phyloP scores from a whole-genome alignment of 2,113 vertebrate species.

The Zosterops pallidus region DNA sequence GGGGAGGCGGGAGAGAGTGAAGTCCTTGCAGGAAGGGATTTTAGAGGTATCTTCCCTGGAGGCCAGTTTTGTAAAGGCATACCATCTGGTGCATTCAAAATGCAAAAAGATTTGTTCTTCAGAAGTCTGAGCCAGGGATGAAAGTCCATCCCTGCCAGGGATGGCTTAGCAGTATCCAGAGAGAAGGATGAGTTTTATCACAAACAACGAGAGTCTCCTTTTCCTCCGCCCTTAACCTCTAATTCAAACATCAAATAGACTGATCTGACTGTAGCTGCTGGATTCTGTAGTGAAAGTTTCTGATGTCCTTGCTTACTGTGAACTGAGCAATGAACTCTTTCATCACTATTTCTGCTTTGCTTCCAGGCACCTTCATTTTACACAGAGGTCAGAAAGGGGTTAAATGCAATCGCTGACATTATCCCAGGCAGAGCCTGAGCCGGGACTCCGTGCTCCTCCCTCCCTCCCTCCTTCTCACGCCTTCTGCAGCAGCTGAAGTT shows the following conservation, averaged over 20 bases:
- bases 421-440: neutral
- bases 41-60: slow-evolving; percentile 63
- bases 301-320: slow-evolving; percentile 49
- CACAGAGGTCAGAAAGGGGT: slow-evolving; percentile 5
- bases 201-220: slow-evolving; percentile 40
- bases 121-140: slow-evolving; percentile 70
- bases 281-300: slow-evolving; percentile 43
- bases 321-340: slow-evolving; percentile 50
- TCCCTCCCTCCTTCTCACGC: neutral
- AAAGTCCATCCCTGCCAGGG: slow-evolving; percentile 64
- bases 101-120: slow-evolving; percentile 68
- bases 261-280: slow-evolving; percentile 35
- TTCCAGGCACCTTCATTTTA: slow-evolving; percentile 38
- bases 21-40: slow-evolving; percentile 54
- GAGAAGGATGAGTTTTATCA: slow-evolving; percentile 63
- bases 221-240: slow-evolving; percentile 60
- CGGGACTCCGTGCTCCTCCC: neutral
- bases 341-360: slow-evolving; percentile 34
- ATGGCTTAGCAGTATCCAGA: slow-evolving; percentile 65
- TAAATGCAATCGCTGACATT: neutral
- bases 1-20: neutral
- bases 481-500: neutral
- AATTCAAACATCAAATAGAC: slow-evolving; percentile 66
- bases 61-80: slow-evolving; percentile 57
- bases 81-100: slow-evolving; percentile 71